Evolutionary conservation across 2,888 invertebrate genomes (phyloP).

Genomic region (Caenorhabditis zanzibari): DNA sequence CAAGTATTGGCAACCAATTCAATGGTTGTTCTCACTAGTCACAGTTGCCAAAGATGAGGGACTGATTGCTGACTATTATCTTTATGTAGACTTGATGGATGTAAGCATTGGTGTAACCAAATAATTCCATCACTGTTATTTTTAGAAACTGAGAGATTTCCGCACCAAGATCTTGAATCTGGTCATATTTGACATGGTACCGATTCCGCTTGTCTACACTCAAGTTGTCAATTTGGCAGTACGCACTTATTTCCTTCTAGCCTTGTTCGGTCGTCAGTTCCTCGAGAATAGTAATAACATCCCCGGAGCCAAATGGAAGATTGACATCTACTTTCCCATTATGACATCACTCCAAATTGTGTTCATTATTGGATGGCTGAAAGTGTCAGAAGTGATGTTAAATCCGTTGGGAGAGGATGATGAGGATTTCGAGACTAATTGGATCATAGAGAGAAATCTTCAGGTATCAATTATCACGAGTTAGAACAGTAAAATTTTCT

Average conservation of each 20-base stretch:
- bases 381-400: constrained; percentile 80
- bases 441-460: constrained; percentile 80
- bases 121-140: constrained; percentile 3
- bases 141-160: constrained; percentile 78
- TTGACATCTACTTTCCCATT: constrained; percentile 77
- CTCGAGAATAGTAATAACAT: constrained; percentile 64
- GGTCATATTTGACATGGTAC: constrained; percentile 80
- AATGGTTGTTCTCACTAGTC: constrained; percentile 73
- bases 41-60: constrained; percentile 66
- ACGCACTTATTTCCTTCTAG: constrained; percentile 78
- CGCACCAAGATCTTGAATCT: constrained; percentile 77
- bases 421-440: constrained; percentile 81
- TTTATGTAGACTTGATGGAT: constrained; percentile 78
- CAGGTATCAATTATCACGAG: constrained; percentile 63
- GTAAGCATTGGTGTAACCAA: constrained; percentile 20
- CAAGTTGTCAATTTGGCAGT: constrained; percentile 79
- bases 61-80: constrained; percentile 71
- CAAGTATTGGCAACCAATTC: constrained; percentile 79
- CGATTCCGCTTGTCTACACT: constrained; percentile 71
- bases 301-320: constrained; percentile 62
- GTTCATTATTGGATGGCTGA: constrained; percentile 81
- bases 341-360: constrained; percentile 80
- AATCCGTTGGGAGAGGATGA: constrained; percentile 80
- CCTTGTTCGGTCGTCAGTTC: constrained; percentile 79
- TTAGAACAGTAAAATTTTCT: too few relatives aligned